Base-by-base conservation (phyloP, 2,888 invertebrate genomes). In the Drosophila pseudotakahashii region DNA sequence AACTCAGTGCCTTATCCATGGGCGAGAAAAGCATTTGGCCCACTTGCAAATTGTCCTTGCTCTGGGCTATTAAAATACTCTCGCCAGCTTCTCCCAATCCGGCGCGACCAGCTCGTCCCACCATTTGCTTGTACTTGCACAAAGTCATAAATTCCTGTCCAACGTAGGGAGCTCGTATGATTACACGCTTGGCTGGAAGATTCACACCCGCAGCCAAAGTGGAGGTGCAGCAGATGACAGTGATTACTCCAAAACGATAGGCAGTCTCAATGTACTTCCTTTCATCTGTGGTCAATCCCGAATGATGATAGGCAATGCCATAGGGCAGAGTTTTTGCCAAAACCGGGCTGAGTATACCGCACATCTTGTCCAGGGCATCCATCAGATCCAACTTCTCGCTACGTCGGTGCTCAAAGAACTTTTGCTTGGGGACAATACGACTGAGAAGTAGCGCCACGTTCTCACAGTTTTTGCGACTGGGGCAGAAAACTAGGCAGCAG, bases 151-250 rank as follows among this genome's bases (percentile, higher is more conserved):
- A 95, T 19, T 94, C 94, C 39, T 93, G 93, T 0, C 97, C 98
- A 47, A 98, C 94, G 84, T 94, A 96, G 0, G 98, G 98, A 53
- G 96, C 95, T 73, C 98, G 94, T 76, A 99, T 92, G 54, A 99
- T 95, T 0, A 98, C 97, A 88, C 98, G 94, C 92, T 95, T 94
- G 0, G 98, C 98, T 13, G 99, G 99, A 78, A 99, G 93, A 94
- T 99, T 99, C 32, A 99, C 98, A 3, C 99, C 99, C 23, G 99
- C 98, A n/a, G 99, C 99, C 75, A 99, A 93, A 0, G 99, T 99
- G 1, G 98, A 98, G 0, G 99, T 99, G 90, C 98, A 98, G 90
- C 98, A 97, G 75, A 99, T 94, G 34, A 98, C 96, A 70, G 95
- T 96, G 37, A 99, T 92, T n/a, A 94, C 94, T 0, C 97, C 97